Conservation (phyloP, 2,888 invertebrate genomes). For the Dyspetes luteomarginatus region DNA sequence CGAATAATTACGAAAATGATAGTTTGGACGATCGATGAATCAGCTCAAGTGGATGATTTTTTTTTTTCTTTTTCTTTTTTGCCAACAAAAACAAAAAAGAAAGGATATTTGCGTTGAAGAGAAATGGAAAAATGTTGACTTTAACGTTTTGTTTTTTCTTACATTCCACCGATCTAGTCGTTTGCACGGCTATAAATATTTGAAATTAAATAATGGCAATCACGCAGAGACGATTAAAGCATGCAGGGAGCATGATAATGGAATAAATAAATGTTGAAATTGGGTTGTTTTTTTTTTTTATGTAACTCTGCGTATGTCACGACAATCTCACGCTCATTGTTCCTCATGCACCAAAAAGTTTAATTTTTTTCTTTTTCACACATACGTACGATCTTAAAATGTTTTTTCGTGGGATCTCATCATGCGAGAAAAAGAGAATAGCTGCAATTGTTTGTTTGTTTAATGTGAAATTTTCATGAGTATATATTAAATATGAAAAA, state of each 20-base stretch:
- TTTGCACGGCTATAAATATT: slow-evolving; percentile 27
- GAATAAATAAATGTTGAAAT: background rate
- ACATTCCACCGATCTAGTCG: slow-evolving; percentile 41
- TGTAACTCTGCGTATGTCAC: background rate
- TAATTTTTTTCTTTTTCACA: background rate
- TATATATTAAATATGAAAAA: too few species aligned
- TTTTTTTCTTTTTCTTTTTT: background rate
- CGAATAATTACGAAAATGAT: slow-evolving; percentile 22
- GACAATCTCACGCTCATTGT: background rate
- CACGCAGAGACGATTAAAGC: background rate
- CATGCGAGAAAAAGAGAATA: background rate
- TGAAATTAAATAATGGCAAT: background rate
- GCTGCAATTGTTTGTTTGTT: slow-evolving; percentile 11
- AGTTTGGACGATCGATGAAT: background rate
- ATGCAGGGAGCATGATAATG: slow-evolving; percentile 1
- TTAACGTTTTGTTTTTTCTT: slow-evolving; percentile 24
- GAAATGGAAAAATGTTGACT: background rate
- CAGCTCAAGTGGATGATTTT: slow-evolving; percentile 10
- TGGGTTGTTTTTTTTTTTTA: background rate
- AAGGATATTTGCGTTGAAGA: background rate
- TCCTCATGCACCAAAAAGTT: background rate
- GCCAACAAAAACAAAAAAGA: background rate
- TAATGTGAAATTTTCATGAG: slow-evolving; percentile 2
- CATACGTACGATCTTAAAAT: slow-evolving; percentile 34
- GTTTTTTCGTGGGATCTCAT: slow-evolving; percentile 4